Evolutionary conservation across 2,113 vertebrate genomes (phyloP), one percentile per base, ranked within the genome.

Genomic region (Xenopus borealis): DNA sequence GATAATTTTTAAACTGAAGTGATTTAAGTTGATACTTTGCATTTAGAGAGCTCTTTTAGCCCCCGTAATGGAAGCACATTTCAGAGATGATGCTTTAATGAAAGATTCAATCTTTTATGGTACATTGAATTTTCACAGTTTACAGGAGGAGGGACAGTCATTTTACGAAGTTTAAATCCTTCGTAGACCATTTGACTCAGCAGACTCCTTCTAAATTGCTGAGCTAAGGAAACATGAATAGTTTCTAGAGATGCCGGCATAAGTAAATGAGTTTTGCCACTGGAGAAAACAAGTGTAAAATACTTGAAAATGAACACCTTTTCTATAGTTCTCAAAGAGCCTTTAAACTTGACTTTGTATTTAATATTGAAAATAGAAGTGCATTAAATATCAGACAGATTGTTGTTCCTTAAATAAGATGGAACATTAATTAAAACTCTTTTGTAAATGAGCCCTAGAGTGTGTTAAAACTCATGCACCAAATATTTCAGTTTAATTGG

Each of bases 11-110:
- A 82, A 80, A 45, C 40, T 77, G 7, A 75, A 0, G 19, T 71
- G 14, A 65, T 2, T 79, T 4, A 79, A 10, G 27, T 78, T 70
- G 17, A 71, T 71, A 52, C 20, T 76, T 79, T 82, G 8, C 27
- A 77, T 71, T 83, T 80, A 71, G 14, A 80, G 16, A 52, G 65
- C 6, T 79, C 75, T 70, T 82, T 82, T 11, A 79, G 6, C 0
- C 30, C 7, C n/a, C 69, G 55, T 66, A 73, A 69, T 63, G 68
- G 71, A 82, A 86, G 81, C 79, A 4, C 80, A 79, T 83, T 78
- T 82, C 59, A 52, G 81, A 81, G 53, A 69, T 71, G 79, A 61
- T 50, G 7, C 53, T 83, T 83, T 80, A 74, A 65, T 71, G 47
- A 72, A 82, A 79, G 66, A 82, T 73, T 81, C 44, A 18, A 19